Base-by-base conservation (phyloP, 2,113 vertebrate species). In the Saguinus imperator region DNA sequence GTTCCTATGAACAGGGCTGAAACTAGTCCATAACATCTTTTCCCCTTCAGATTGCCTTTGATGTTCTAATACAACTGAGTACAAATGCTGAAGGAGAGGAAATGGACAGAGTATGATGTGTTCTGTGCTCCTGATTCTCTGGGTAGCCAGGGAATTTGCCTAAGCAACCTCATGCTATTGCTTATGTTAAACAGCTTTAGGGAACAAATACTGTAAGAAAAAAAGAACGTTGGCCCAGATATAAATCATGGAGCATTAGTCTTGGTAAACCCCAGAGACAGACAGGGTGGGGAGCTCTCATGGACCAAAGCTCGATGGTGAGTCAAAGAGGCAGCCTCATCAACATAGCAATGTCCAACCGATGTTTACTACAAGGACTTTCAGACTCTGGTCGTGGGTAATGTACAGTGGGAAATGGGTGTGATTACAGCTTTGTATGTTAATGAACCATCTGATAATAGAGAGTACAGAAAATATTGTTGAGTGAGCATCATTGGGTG, bases 221-320 rank as follows among this genome's bases (percentile, higher is more conserved):
- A 43, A 64, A 86, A 64, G 32, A 17, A 64, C 76, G 20, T 72
- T 52, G 64, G 20, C 4, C 58, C 52, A 68, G 27, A 61, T 21
- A 45, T 48, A 77, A 88, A 50, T 68, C 64, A 77, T 11, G 2
- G 8, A 57, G 17, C 23, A 50, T 61, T 37, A 48, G 27, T 61
- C 45, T 94, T 82, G 23, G 40, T 52, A 81, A 84, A 37, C 0
- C 32, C 11, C 37, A 27, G 68, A 64, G 88, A 81, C 40, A 68
- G 32, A 37, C 8, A 85, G 68, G 58, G 52, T 91, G 91, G 87
- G 21, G 58, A 77, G 29, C 6, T 87, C n/a, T 76, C 88, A 25
- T 16, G 32, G 64, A 94, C 29, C n/a, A 84, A 91, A 97, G 87
- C 57, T 92, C 81, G 93, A 14, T 17, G 40, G 32, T 81, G 81